Base-by-base conservation (phyloP, 2,113 vertebrate species). In the Bufo bufo region DNA sequence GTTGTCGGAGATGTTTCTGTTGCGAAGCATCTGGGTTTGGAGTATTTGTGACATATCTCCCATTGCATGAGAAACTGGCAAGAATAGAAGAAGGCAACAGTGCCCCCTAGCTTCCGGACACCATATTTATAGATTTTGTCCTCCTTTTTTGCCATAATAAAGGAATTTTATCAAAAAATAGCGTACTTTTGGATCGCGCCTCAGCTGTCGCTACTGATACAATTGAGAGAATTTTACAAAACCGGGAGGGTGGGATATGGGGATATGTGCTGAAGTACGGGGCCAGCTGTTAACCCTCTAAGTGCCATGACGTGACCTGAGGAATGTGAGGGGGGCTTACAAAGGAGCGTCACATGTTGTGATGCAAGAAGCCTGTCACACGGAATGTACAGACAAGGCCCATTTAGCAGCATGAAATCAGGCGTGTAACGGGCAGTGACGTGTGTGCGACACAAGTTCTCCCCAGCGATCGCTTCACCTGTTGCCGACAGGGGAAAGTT, bases 381-480 rank as follows among this genome's bases (percentile, higher is more conserved):
- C 33, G 90, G 89, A 89, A 91, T 89, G 86, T 89, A 52, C 91
- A 89, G 89, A 82, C 85, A 2, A 58, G 43, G 23, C n/a, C 69
- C 59, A 86, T 87, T 72, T 84, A 90, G 82, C 66, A 84, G 89
- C 90, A 33, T 90, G 91, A 90, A 90, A 91, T 91, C 23, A 45
- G 78, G 78, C 49, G 78, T 33, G 4, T 77, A 90, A 91, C 85
- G 58, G 90, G 89, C 90, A 89, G 88, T 52, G 87, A 78, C 91
- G 88, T 84, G 87, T 72, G 86, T 49, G 78, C 59, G 86, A 83
- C 82, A 83, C 52, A 69, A 47, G 56, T 47, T 59, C 52, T 45
- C 87, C 87, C 83, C 19, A 69, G 71, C 74, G 23, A 4, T 4
- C 45, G 19, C 1, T 74, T 89, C 71, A 75, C 87, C 89, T 72